A percentile compares a stretch with the other conserved stretches of the same genome.
Conservation (phyloP, 2,113 vertebrate genomes). For the Pseudorhombus dupliciocellatus region DNA sequence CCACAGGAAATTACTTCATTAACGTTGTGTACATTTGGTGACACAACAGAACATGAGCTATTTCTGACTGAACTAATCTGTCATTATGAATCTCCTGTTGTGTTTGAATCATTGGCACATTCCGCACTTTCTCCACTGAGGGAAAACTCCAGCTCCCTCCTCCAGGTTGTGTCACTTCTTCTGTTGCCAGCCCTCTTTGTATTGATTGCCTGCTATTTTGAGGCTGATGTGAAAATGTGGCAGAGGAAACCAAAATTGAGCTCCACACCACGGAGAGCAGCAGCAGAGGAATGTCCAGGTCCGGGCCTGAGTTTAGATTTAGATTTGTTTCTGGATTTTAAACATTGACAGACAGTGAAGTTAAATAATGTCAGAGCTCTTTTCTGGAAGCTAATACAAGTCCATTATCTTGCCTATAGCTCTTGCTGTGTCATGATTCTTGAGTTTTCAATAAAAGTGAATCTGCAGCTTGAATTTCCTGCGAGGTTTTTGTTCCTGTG, state of each 20-base stretch:
- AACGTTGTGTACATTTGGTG: background rate
- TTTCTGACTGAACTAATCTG: background rate
- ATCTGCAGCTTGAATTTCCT: background rate
- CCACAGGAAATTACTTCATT: background rate
- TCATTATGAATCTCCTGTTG: background rate
- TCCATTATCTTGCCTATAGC: background rate
- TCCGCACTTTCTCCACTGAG: constrained; percentile 1
- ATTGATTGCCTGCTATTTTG: constrained; percentile 57
- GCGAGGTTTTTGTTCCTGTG: background rate
- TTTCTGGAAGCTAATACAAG: background rate
- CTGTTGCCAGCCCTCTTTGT: constrained; percentile 14
- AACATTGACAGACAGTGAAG: background rate
- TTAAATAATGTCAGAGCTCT: background rate
- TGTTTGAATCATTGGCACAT: background rate
- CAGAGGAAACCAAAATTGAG: constrained; percentile 12
- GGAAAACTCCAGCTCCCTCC: constrained; percentile 23
- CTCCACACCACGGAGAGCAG: constrained; percentile 3
- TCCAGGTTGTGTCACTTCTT: constrained; percentile 26
- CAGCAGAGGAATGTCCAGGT: background rate
- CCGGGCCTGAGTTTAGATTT: background rate
- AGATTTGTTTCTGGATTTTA: background rate
- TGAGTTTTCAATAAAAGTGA: background rate
- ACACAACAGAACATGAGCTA: background rate
- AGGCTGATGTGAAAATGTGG: constrained; percentile 14
- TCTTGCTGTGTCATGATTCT: background rate